Evolutionary conservation across 1,140 invertebrate species (phyloP).

Genomic region (Melipona quadrifasciata): DNA sequence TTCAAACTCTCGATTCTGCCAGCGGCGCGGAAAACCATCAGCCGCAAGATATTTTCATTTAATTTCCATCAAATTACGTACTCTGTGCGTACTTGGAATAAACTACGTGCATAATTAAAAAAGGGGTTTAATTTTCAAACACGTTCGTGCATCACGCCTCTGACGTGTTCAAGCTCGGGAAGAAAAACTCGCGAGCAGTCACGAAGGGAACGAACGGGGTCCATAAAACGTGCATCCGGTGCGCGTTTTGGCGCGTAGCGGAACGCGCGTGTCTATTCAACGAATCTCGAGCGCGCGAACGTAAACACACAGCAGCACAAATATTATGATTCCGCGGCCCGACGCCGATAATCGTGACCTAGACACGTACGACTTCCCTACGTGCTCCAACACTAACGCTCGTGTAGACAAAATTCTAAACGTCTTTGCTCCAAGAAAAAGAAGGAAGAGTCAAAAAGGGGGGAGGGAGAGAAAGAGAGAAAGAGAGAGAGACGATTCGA

Average conservation of each 20-base stretch:
- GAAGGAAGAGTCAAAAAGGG: not conserved
- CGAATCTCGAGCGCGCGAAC: constrained; percentile 5
- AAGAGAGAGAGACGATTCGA: not conserved
- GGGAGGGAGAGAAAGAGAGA: not conserved
- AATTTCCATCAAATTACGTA: too few relatives aligned
- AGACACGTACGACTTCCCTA: not conserved
- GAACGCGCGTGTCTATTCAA: not conserved
- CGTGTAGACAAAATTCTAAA: not conserved
- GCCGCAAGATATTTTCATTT: too few relatives aligned
- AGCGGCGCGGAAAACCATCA: too few relatives aligned
- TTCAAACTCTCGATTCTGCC: not conserved
- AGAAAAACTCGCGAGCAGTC: not conserved
- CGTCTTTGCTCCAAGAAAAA: too few relatives aligned
- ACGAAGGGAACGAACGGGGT: not conserved
- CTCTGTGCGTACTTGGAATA: too few relatives aligned
- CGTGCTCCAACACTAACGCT: not conserved
- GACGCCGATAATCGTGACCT: constrained; percentile 25
- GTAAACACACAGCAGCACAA: constrained; percentile 29
- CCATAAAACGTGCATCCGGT: not conserved
- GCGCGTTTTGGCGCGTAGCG: constrained; percentile 24
- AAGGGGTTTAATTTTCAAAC: too few relatives aligned
- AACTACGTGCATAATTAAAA: too few relatives aligned
- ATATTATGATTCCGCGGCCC: constrained; percentile 21
- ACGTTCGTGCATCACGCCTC: too few relatives aligned
- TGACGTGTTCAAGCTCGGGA: too few relatives aligned